Conservation (phyloP, 2,113 vertebrate species). For the Hydrolagus affinis region DNA sequence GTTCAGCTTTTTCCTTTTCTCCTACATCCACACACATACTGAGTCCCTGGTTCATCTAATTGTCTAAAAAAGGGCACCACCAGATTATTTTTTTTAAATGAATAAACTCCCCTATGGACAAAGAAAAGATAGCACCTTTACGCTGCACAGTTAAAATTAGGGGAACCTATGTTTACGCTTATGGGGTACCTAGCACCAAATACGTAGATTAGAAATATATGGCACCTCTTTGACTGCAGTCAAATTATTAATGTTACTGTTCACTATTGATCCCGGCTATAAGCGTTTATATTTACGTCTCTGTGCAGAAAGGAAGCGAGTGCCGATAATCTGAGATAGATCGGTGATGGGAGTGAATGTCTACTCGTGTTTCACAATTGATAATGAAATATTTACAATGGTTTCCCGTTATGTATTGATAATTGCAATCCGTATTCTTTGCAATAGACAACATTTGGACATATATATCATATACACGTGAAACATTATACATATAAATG, state of each 20-base stretch:
- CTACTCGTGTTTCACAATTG: background rate
- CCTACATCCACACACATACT: constrained; percentile 12
- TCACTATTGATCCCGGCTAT: background rate
- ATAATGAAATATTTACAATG: background rate
- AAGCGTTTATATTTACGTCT: background rate
- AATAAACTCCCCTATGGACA: background rate
- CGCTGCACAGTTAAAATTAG: background rate
- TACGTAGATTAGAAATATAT: background rate
- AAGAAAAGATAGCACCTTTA: constrained; percentile 19
- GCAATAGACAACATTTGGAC: background rate
- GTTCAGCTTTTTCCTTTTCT: background rate
- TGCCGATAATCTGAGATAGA: background rate
- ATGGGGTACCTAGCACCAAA: background rate
- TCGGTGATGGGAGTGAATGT: background rate
- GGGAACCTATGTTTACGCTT: background rate
- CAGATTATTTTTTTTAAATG: background rate
- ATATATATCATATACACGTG: background rate
- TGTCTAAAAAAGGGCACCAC: background rate
- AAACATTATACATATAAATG: background rate
- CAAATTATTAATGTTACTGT: constrained; percentile 4
- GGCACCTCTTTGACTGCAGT: background rate
- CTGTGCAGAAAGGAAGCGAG: background rate
- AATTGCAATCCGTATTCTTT: background rate
- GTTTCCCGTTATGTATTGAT: too few relatives aligned
- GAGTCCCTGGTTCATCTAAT: background rate